Evolutionary conservation across 2,797 vertebrate genomes (phyloP), one percentile per base, ranked within the genome.

Genomic region (Streptopelia turtur): DNA sequence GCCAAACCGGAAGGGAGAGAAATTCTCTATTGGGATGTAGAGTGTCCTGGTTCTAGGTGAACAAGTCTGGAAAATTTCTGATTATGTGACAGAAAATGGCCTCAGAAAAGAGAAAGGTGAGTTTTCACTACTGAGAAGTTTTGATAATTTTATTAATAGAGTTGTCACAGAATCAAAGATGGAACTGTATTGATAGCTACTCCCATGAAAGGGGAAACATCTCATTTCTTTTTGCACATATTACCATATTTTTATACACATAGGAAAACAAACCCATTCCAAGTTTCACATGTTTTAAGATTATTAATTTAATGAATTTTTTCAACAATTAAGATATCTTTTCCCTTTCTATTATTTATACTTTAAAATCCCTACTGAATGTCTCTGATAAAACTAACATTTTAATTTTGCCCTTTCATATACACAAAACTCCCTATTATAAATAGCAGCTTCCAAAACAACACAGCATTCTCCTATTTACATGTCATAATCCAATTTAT

Each of bases 1-100:
- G 61, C 50, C 80, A 95, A 90, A 52, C 69, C 93, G 63, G 35
- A 96, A 96, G 18, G 49, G 50, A 95, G 43, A 87, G 20, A 91
- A 94, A 92, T 94, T 96, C 59, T 94, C 83, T 37, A 17, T 0
- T 83, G 24, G 35, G 27, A 75, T 76, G 43, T 68, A 74, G 65
- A 53, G 69, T 45, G 35, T 15, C 68, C 39, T 85, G 53, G 20
- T 70, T 93, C 37, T 87, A 55, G 10, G 23, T 39, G 6, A 87
- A 45, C 43, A 90, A 56, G 39, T 65, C 23, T 56, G 31, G 69
- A 59, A 92, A 96, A 81, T 16, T 28, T 13, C 28, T 43, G 3
- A 28, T 64, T 83, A 79, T 93, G 35, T 68, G 65, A 75, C 59
- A 45, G n/a, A 92, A 15, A 89, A 33, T 3, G 1, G 41, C 12